Conservation (phyloP, 2,888 invertebrate genomes). For the Uloborus plumipes region DNA sequence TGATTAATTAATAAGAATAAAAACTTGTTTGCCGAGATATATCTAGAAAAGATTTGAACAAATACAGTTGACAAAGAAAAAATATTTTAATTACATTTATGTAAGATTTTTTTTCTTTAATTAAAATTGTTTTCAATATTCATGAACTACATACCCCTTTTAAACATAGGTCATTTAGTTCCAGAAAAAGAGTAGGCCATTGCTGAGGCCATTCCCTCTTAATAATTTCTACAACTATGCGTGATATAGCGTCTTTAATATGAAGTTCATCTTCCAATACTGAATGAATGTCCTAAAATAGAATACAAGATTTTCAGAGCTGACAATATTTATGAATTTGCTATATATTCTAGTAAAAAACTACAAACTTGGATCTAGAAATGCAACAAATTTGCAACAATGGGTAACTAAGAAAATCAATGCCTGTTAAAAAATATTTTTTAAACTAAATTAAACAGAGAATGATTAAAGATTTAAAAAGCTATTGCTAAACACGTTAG, state of each 20-base stretch:
- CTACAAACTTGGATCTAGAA: too few relatives aligned
- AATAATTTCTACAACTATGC: constrained; percentile 96
- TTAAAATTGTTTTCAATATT: not conserved
- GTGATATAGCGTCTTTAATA: constrained; percentile 74
- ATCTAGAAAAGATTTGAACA: too few relatives aligned
- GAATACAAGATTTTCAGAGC: too few relatives aligned
- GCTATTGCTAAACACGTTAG: too few relatives aligned
- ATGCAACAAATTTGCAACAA: too few relatives aligned
- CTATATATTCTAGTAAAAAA: too few relatives aligned
- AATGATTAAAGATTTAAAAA: not conserved
- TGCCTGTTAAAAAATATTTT: not conserved
- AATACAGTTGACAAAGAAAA: not conserved
- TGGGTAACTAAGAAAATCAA: not conserved
- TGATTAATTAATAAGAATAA: too few relatives aligned
- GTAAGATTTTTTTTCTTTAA: not conserved
- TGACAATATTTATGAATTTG: too few relatives aligned
- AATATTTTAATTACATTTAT: not conserved
- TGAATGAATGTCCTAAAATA: too few relatives aligned
- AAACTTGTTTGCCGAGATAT: too few relatives aligned
- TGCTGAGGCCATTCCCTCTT: constrained; percentile 98
- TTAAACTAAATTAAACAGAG: not conserved
- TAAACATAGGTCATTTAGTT: constrained; percentile 85
- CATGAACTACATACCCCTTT: constrained; percentile 77
- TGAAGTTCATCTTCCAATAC: constrained; percentile 59
- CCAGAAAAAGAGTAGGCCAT: constrained; percentile 88